These are phyloP conservation scores for Tonatia bakeri DNA, from an alignment of 2,113 vertebrate species.

Conservation along the genomic window DNA sequence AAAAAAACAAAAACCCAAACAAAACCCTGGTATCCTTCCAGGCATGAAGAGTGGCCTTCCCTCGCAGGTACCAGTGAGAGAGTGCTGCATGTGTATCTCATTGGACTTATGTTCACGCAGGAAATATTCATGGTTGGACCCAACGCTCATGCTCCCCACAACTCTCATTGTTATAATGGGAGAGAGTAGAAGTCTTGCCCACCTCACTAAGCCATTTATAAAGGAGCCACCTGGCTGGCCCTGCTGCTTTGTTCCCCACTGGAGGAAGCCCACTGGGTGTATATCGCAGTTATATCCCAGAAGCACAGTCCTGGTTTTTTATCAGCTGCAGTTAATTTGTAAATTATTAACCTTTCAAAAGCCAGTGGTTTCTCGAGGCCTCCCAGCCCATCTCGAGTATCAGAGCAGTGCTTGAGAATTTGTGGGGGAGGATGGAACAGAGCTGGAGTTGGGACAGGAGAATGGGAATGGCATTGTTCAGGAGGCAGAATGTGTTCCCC, in stretches of 20 bases:
- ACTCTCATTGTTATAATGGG: not conserved
- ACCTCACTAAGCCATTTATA: not conserved
- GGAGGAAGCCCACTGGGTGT: not conserved
- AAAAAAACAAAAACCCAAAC: not conserved
- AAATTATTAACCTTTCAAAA: slow-evolving; percentile 12
- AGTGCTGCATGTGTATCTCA: fast-evolving
- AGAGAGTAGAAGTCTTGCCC: not conserved
- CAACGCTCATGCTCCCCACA: not conserved
- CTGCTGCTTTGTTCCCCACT: not conserved
- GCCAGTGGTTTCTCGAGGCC: not conserved
- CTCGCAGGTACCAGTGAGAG: not conserved
- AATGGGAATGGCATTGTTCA: not conserved
- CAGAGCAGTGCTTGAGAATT: not conserved
- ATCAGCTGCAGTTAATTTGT: slow-evolving; percentile 44
- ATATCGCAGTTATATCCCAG: not conserved
- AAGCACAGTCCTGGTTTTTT: not conserved
- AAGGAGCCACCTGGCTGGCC: not conserved
- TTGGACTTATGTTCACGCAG: not conserved
- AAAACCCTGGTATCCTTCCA: not conserved
- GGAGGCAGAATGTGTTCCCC: not conserved
- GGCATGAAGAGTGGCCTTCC: not conserved
- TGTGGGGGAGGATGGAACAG: not conserved
- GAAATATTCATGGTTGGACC: not conserved
- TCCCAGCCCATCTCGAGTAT: not conserved
- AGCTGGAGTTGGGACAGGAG: not conserved